Evolutionary conservation across 2,888 invertebrate species (phyloP).

Genomic region (Nomada fabriciana): DNA sequence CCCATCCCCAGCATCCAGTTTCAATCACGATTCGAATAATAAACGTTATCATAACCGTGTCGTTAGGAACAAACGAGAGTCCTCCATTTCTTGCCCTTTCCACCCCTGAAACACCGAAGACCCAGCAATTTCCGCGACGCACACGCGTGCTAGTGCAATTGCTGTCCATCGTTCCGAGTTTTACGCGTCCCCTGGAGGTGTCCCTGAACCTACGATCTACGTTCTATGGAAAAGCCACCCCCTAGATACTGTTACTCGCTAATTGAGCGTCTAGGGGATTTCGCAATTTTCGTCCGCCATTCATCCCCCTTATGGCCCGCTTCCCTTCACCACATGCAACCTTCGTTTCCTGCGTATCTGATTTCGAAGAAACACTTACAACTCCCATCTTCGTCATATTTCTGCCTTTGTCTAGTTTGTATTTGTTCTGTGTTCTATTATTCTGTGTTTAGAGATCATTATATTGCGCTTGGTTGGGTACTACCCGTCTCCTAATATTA

Average conservation of each 20-base stretch:
- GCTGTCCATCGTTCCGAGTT: slow-evolving; percentile 41
- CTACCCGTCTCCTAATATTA: too few species aligned
- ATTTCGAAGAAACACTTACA: neutral
- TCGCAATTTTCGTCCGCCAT: slow-evolving; percentile 67
- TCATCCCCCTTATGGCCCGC: slow-evolving; percentile 16
- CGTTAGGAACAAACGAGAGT: slow-evolving; percentile 28
- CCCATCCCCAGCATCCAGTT: neutral
- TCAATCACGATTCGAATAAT: slow-evolving; percentile 34
- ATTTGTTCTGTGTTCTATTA: too few species aligned
- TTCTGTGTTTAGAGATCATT: too few species aligned
- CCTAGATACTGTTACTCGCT: slow-evolving; percentile 72
- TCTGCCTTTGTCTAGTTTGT: neutral
- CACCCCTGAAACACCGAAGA: slow-evolving; percentile 29
- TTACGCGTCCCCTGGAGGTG: slow-evolving; percentile 25
- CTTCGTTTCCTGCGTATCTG: slow-evolving; percentile 20
- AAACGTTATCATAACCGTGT: slow-evolving; percentile 46
- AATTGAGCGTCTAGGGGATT: slow-evolving; percentile 76
- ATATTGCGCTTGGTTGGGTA: too few species aligned
- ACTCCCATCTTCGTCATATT: neutral
- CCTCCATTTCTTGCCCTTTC: slow-evolving; percentile 12
- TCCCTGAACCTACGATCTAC: slow-evolving; percentile 16
- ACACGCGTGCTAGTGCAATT: slow-evolving; percentile 43
- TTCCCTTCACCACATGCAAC: neutral
- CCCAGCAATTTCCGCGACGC: slow-evolving; percentile 28
- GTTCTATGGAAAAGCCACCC: slow-evolving; percentile 37